Evolutionary conservation across 2,797 vertebrate genomes (phyloP), one percentile per base, ranked within the genome.

Genomic region (Onychomys torridus): DNA sequence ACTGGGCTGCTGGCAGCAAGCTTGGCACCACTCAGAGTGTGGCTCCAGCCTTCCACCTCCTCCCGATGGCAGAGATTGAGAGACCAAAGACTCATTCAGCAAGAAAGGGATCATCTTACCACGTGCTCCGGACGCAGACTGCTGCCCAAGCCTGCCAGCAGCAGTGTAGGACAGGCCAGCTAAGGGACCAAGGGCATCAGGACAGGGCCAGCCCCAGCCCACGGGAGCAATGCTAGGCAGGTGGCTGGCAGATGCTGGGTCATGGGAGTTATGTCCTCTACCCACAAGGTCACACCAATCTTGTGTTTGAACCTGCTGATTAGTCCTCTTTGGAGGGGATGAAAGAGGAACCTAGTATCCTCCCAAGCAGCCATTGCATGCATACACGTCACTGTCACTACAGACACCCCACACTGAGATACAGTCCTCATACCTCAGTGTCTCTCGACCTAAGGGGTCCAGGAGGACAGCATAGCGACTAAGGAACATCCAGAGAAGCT

Each of bases 61-160:
- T 73, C 76, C 63, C 0, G 89, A 96, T 97, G 95, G 96, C 91
- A 93, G 84, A 96, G 97, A 97, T 98, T 96, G 96, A 73, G 94
- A 46, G 83, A 94, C 95, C 95, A 96, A 97, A 97, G 94, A 90
- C 96, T 49, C 93, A 94, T 97, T 97, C 96, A 95, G 75, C 40
- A 37, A 0, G 12, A 71, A 96, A 88, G 65, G 76, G 93, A 89
- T 97, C 65, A 16, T 65, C 59, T 97, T 97, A 93, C 95, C 1
- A 27, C 21, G 21, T 63, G 94, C 78, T 94, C 94, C 61, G 21
- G 0, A 75, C 93, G 82, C 91, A 93, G 86, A 88, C 91, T 32
- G 27, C 49, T 40, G 65, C 86, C 76, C 40, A 0, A 5, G 95
- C 75, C 79, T 69, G 95, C 94, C 94, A 91, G 94, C 89, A 86